Percentiles rank a stretch among this genome's conserved stretches.
Conservation (phyloP, 2,888 invertebrate genomes). For the Loripinus fragilis region DNA sequence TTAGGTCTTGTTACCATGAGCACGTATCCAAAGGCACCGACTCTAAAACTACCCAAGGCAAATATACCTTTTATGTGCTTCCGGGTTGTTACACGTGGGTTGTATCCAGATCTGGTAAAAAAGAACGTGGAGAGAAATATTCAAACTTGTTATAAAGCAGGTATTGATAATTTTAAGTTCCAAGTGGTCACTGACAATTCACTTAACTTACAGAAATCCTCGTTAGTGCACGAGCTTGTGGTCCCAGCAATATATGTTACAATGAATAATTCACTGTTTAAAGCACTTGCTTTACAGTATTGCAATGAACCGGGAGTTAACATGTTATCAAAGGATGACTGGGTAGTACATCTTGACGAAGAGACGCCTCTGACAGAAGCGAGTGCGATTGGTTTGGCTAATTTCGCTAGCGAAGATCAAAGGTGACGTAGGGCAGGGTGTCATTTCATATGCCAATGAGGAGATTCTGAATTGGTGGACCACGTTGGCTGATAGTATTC, state of each 20-base stretch:
- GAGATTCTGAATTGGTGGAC: conserved; percentile 77
- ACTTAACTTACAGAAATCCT: conserved; percentile 62
- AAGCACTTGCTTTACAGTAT: conserved; percentile 76
- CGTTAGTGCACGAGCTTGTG: conserved; percentile 64
- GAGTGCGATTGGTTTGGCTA: conserved; percentile 74
- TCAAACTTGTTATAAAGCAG: conserved; percentile 64
- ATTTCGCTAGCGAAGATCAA: conserved; percentile 75
- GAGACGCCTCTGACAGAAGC: conserved; percentile 76
- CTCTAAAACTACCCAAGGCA: conserved; percentile 69
- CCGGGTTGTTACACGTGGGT: conserved; percentile 69
- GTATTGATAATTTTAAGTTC: conserved; percentile 70
- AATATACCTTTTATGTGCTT: conserved; percentile 74
- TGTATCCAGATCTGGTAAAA: conserved; percentile 67
- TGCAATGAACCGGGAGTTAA: conserved; percentile 70
- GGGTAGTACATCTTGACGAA: conserved; percentile 79
- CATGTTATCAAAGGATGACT: conserved; percentile 73
- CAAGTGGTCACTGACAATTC: conserved; percentile 73
- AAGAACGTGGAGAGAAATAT: conserved; percentile 69
- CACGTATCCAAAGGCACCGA: conserved; percentile 71
- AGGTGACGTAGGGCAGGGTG: conserved; percentile 75
- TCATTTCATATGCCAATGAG: conserved; percentile 73
- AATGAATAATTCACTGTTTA: conserved; percentile 65
- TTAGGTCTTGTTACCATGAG: conserved; percentile 72
- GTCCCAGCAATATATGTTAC: conserved; percentile 71
- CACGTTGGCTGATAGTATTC: conserved; percentile 72